These are phyloP conservation scores for Larimichthys polyactis DNA, from an alignment of 2,113 vertebrate species.

Conservation along the genomic window DNA sequence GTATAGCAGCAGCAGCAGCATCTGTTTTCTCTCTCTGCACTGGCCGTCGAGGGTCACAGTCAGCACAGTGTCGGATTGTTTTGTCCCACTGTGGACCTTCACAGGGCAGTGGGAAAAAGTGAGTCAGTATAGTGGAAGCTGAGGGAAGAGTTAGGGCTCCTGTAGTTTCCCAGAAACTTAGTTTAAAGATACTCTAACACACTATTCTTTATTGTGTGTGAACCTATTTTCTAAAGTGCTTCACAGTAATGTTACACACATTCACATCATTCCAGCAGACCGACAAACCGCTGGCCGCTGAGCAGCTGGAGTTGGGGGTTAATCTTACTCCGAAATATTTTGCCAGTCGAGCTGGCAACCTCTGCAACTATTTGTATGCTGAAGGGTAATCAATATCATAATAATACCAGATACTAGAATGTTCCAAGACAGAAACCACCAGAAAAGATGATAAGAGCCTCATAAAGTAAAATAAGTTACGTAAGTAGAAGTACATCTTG, in stretches of 20 bases:
- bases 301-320: slow-evolving; percentile 2
- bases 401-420: too few relatives aligned
- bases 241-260: not conserved
- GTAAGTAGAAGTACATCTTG: too few relatives aligned
- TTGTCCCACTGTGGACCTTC: slow-evolving; percentile 41
- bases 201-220: not conserved
- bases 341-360: not conserved
- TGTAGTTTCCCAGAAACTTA: not conserved
- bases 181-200: not conserved
- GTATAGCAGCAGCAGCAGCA: slow-evolving; percentile 10
- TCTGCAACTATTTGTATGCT: not conserved
- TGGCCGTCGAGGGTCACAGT: slow-evolving; percentile 22
- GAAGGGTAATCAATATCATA: too few relatives aligned
- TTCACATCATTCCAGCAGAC: not conserved
- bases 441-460: too few relatives aligned
- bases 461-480: too few relatives aligned
- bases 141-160: slow-evolving; percentile 16
- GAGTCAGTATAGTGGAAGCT: slow-evolving; percentile 36
- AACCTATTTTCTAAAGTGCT: not conserved
- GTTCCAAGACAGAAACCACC: too few relatives aligned
- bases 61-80: slow-evolving; percentile 19
- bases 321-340: not conserved
- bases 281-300: not conserved
- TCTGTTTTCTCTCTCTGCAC: slow-evolving; percentile 42
- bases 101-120: slow-evolving; percentile 38